Base-by-base conservation (phyloP, 2,888 invertebrate genomes). In the Drosophila lacicola region DNA sequence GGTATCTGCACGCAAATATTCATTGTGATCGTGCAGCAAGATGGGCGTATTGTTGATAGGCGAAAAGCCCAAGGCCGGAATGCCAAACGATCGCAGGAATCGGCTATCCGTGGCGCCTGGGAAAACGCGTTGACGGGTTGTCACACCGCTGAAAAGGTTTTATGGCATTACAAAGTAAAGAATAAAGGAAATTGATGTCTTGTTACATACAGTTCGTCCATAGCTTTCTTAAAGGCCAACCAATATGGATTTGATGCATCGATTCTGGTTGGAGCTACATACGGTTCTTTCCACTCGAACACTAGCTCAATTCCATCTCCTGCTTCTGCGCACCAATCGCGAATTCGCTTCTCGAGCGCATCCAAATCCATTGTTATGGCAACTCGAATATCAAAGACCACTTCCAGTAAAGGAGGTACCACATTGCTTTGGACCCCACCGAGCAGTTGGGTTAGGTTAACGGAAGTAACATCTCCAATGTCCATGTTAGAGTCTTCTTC, bases 81-180 rank as follows among this genome's bases (percentile, higher is more conserved):
- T 94, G 11, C 97, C 97, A 44, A 94, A 89, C 94, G 95, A 85
- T n/a, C 98, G 94, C 8, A 98, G 92, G 89, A 94, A 97, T 69
- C 97, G 94, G 86, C 96, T 96, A 90, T 98, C 98, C 0, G 98
- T 98, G 17, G 96, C 97, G 0, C 97, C 98, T 0, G 97, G 96
- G 90, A 97, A 98, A 62, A 97, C 96, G 76, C 95, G 94, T 55
- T 93, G 93, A 72, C 94, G 94, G 75, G 95, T 89, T 79, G 95
- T 94, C 29, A 96, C 90, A 13, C 94, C 94, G 91, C 96, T 96
- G 90, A 36, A 68, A 56, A 1, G 5, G 3, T 5, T n/a, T 4
- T 4, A 53, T 2, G 4, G 3, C 4, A 14, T 4, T 4, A 5
- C 1, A 36, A 0, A 10, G 0, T 13, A 4, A 14, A 10, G 10